Evolutionary conservation across 1,140 invertebrate species (phyloP), one percentile per base, ranked within the genome.

Genomic region (Heliothis subflexa): DNA sequence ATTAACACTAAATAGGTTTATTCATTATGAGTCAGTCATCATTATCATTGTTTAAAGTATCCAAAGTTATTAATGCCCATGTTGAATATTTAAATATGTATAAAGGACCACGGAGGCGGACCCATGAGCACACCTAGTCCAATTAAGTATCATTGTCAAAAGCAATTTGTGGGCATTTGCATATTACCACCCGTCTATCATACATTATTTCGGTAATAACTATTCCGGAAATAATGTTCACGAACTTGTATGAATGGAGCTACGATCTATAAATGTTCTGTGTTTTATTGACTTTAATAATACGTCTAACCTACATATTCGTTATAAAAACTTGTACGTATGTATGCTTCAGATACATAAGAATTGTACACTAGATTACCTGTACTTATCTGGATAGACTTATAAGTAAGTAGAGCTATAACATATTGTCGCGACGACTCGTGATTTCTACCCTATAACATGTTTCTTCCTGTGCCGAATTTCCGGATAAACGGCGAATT

Each of bases 401-500:
- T 3, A 21, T 55, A 73, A 57, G 71, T 55, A 73, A 57, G 71
- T 61, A 50, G 59, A 12, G 14, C 45, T 21, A 75, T 14, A 75
- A 62, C 57, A 18, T 62, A 12, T 62, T 21, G 55, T 49, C 55
- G 55, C 50, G 49, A 50, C 16, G 40, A 55, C 78, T 73, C 47
- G 33, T 75, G 52, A 76, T 79, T 76, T 81, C 76, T 79, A 79
- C 57, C 66, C 76, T 54, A 71, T 81, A 81, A 52, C 75, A 70
- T 81, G 81, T 85, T 83, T 87, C 81, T 85, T 84, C 78, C 81
- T 85, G 79, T 81, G 75, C 61, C 77, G 81, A 82, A 83, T 85
- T 88, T 86, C 79, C 86, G 83, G 86, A 88, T 85, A 91, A 89
- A 89, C 87, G 86, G 86, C 87, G 86, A 91, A 91, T 91, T 91